Evolutionary conservation across 2,888 invertebrate species (phyloP).

Genomic region (Stenichneumon culpator): DNA sequence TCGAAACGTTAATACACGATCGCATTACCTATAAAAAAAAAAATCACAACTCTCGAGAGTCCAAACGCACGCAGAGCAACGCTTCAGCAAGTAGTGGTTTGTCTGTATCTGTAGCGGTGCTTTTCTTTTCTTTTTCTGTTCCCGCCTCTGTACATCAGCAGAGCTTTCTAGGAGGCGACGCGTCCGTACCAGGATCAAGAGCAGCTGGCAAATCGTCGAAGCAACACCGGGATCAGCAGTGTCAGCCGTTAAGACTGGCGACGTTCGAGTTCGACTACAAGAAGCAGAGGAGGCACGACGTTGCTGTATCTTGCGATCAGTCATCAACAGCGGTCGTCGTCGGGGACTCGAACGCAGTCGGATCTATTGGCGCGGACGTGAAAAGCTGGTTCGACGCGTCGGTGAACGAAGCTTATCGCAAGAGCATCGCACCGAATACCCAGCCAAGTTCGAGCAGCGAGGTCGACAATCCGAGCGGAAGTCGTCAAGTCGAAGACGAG

Average conservation of each 20-base stretch:
- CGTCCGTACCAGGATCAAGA: slow-evolving; percentile 79
- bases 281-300: slow-evolving; percentile 69
- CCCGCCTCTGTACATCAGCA: slow-evolving; percentile 83
- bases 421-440: slow-evolving; percentile 52
- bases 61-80: slow-evolving; percentile 70
- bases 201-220: slow-evolving; percentile 79
- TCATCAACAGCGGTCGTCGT: slow-evolving; percentile 19
- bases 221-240: slow-evolving; percentile 83
- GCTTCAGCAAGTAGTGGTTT: slow-evolving; percentile 82
- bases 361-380: slow-evolving; percentile 54
- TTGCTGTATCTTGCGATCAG: slow-evolving; percentile 36
- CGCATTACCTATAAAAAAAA: not conserved
- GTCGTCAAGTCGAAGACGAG: slow-evolving; percentile 67
- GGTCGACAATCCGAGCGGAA: slow-evolving; percentile 73
- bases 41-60: slow-evolving; percentile 27
- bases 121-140: slow-evolving; percentile 82
- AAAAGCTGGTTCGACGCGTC: slow-evolving; percentile 65
- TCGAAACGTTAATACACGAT: not conserved
- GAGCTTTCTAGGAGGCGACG: slow-evolving; percentile 84
- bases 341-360: slow-evolving; percentile 53
- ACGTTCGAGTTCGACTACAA: slow-evolving; percentile 81
- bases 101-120: slow-evolving; percentile 83
- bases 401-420: slow-evolving; percentile 61
- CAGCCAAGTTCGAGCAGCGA: slow-evolving; percentile 57
- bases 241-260: slow-evolving; percentile 83